Percentiles rank a stretch among this genome's conserved stretches.
Conservation (phyloP, 2,888 invertebrate species). For the Tigriopus californicus region DNA sequence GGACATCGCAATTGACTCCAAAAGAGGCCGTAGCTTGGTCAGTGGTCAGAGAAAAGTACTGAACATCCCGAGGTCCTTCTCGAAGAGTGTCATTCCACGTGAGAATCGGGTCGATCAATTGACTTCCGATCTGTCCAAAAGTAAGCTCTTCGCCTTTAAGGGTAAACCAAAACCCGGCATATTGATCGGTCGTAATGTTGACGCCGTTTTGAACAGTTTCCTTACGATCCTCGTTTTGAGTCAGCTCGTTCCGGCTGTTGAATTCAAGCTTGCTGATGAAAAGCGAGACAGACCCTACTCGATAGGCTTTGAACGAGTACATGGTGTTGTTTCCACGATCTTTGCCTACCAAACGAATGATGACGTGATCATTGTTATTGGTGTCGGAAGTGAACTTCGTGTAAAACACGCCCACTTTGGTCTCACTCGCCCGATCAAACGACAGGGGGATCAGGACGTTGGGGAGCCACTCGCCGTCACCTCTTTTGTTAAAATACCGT, state of each 20-base stretch:
- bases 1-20: constrained; percentile 12
- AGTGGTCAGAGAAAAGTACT: constrained; percentile 10
- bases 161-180: constrained; percentile 12
- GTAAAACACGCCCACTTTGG: constrained; percentile 14
- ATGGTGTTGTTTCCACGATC: constrained; percentile 8
- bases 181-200: background rate
- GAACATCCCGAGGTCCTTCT: constrained; percentile 8
- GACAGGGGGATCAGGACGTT: constrained; percentile 6
- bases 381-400: constrained; percentile 3
- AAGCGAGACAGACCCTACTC: constrained; percentile 10
- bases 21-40: constrained; percentile 11
- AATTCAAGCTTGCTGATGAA: constrained; percentile 5
- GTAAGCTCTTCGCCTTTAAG: constrained; percentile 6
- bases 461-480: constrained; percentile 13
- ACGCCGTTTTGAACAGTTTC: constrained; percentile 2
- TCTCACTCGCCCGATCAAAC: constrained; percentile 9
- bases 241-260: background rate
- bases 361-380: constrained; percentile 11
- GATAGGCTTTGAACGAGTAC: constrained; percentile 9
- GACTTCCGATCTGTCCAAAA: constrained; percentile 8
- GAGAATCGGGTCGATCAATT: constrained; percentile 2
- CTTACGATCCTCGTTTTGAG: background rate
- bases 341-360: constrained; percentile 4
- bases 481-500: constrained; percentile 10
- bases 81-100: constrained; percentile 4